Percentiles rank a stretch among this genome's conserved stretches.
Conservation (phyloP, 2,797 vertebrate species). For the Enteromius viviparus region DNA sequence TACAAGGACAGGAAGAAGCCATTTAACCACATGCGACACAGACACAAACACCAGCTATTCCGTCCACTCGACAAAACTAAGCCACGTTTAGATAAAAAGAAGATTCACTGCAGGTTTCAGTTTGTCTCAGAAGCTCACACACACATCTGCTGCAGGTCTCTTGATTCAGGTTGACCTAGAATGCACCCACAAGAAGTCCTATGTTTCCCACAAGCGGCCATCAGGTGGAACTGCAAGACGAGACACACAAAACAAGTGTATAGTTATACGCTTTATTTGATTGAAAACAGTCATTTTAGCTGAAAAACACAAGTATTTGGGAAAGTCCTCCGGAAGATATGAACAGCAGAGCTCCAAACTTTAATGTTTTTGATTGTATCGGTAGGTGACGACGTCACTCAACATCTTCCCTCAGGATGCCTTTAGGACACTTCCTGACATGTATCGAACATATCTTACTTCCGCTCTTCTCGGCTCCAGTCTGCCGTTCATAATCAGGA, state of each 20-base stretch:
- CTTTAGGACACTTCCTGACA: neutral
- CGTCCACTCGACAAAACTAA: neutral
- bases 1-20: constrained; percentile 11
- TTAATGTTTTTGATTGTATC: neutral
- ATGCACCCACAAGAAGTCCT: neutral
- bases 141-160: neutral
- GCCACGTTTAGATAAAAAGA: neutral
- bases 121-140: neutral
- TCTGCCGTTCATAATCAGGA: neutral
- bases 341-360: neutral
- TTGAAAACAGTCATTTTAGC: neutral
- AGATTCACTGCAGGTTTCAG: neutral
- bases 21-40: neutral
- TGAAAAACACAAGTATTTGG: neutral
- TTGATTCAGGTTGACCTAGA: neutral
- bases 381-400: neutral
- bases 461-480: neutral
- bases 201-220: neutral
- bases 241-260: neutral
- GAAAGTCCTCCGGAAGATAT: neutral
- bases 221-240: neutral
- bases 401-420: no score
- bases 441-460: neutral
- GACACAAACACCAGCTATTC: neutral
- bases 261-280: neutral